Evolutionary conservation across 2,113 vertebrate species (phyloP), one percentile per base, ranked within the genome.

Genomic region (Gnathonemus echidnorhynchus): DNA sequence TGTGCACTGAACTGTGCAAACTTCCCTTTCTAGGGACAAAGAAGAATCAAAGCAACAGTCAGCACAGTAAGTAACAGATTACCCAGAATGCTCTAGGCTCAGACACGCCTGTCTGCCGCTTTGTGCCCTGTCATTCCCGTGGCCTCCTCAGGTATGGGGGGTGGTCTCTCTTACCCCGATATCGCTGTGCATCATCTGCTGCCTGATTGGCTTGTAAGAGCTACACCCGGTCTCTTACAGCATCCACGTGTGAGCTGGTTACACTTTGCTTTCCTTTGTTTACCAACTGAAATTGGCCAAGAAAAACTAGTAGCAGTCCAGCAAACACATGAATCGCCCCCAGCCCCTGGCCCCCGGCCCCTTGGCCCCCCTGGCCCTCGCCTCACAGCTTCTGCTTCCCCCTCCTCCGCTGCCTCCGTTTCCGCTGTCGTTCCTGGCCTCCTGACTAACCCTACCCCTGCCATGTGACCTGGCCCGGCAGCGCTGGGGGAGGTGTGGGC

Each of bases 11-110:
- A 96, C 93, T 96, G 95, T 95, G 95, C 96, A 96, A 96, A 97
- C 96, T 97, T 97, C 62, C 62, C 90, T 97, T 97, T 97, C 95
- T 97, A 97, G 97, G 97, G 94, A 95, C 92, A 96, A 97, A 95
- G 96, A 97, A 94, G 97, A 97, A 91, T 95, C 95, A 96, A 97
- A 97, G 95, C 94, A 96, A 93, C 97, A 96, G 90, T 91, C 48
- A 93, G 94, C 97, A 95, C 97, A 97, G 97, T 97, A 96, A 97
- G 97, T 97, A 97, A 95, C 89, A 77, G 93, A 56, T 90, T 88
- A 91, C 88, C 89, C 50, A 92, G 90, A 95, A 94, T 95, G 92
- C 95, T 94, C 91, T 93, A 94, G 95, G 94, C 94, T 96, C 90
- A 95, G 91, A 96, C 92, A 95, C 93, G 92, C 94, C 93, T 95